phyloP scores from a whole-genome alignment of 2,888 invertebrate genomes.

The Hypolimnas misippus region DNA sequence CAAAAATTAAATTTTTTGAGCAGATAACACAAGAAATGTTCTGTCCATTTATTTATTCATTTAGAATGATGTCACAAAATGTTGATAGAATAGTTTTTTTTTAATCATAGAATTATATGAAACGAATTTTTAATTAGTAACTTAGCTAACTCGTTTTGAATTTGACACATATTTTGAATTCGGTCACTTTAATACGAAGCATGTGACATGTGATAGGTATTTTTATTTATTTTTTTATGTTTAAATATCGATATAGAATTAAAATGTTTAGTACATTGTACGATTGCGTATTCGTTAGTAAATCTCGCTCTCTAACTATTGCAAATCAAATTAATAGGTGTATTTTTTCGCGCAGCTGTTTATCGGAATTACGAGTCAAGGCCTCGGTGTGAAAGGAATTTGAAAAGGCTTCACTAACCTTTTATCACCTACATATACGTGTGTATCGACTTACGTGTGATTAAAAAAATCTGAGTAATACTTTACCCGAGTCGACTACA shows the following conservation, averaged over 20 bases:
- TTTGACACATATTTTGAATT: too few relatives aligned
- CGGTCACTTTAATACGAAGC: too few relatives aligned
- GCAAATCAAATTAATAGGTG: constrained; percentile 47
- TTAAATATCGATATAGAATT: neutral
- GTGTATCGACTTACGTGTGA: constrained; percentile 21
- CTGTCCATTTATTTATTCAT: too few relatives aligned
- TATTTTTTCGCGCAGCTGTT: constrained; percentile 34
- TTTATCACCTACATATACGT: constrained; percentile 26
- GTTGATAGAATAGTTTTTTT: too few relatives aligned
- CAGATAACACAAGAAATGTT: too few relatives aligned
- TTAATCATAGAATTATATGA: too few relatives aligned
- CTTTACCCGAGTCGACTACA: constrained; percentile 28
- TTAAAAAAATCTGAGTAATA: constrained; percentile 31
- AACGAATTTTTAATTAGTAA: too few relatives aligned
- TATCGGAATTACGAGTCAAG: constrained; percentile 42
- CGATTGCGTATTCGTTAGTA: neutral
- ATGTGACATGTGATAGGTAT: too few relatives aligned
- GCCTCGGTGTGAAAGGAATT: constrained; percentile 38
- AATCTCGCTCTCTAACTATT: constrained; percentile 51
- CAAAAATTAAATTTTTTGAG: too few relatives aligned
- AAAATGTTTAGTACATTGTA: neutral
- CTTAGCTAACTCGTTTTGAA: too few relatives aligned
- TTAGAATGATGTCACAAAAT: too few relatives aligned
- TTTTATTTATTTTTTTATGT: neutral
- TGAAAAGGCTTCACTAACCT: constrained; percentile 38